Conservation (phyloP, 2,797 vertebrate genomes). For the Stomatorhinus walkeri region DNA sequence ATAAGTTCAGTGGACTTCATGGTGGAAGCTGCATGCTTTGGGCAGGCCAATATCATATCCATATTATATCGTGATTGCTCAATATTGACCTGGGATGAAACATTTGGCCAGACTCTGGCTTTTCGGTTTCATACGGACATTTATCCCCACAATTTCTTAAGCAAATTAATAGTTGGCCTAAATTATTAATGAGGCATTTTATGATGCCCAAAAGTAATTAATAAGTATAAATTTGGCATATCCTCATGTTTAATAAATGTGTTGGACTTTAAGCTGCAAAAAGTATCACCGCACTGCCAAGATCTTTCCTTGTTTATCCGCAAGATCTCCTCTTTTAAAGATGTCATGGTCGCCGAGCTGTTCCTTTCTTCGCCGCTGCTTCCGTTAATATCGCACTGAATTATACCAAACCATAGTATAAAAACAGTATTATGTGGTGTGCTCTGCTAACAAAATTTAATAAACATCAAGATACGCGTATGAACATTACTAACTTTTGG, state of each 20-base stretch:
- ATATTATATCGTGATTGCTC: not conserved
- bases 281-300: not conserved
- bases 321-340: not conserved
- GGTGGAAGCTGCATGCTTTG: not conserved
- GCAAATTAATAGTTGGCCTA: not conserved
- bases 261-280: not conserved
- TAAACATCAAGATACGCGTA: not conserved
- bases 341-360: not conserved
- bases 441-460: not conserved
- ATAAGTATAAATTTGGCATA: not conserved
- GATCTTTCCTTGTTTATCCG: not conserved
- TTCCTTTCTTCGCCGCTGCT: not conserved
- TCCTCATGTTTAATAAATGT: not conserved
- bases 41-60: not conserved
- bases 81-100: not conserved
- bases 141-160: not conserved
- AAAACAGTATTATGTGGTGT: not conserved
- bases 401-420: not conserved
- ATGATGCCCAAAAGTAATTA: not conserved
- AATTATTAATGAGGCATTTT: not conserved
- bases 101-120: not conserved
- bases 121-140: not conserved
- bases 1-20: not conserved
- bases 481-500: not conserved
- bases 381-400: not conserved